Conservation (phyloP, 53 echinoderm and acorn worm species). For the Paelopatides confundens region DNA sequence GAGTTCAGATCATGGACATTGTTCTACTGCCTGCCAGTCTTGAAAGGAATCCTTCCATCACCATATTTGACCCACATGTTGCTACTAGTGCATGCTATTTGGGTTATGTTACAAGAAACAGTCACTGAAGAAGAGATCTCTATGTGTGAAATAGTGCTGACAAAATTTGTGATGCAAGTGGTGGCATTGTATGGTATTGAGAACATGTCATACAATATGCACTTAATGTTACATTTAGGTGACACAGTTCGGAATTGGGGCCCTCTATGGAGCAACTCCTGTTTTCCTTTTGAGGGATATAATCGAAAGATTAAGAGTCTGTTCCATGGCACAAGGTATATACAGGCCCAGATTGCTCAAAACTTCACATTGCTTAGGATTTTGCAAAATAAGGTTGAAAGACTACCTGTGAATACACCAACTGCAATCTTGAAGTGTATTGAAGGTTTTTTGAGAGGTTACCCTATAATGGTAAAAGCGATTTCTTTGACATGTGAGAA, state of each 20-base stretch:
- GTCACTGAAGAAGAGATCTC: conserved; percentile 14
- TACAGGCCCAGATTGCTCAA: conserved; percentile 45
- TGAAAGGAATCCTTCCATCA: conserved; percentile 33
- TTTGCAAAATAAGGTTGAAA: neutral
- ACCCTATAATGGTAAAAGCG: conserved; percentile 25
- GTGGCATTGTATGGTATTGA: conserved; percentile 19
- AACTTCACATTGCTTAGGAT: conserved; percentile 16
- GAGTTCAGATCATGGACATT: conserved; percentile 56
- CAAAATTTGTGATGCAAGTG: conserved; percentile 56
- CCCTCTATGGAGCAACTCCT: conserved; percentile 49
- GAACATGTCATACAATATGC: conserved; percentile 57
- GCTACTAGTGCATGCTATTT: conserved; percentile 35
- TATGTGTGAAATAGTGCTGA: conserved; percentile 1
- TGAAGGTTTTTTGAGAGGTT: conserved; percentile 11
- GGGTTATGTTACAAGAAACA: conserved; percentile 27
- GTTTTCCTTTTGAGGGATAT: conserved; percentile 51
- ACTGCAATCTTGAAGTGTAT: neutral
- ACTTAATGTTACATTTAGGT: conserved; percentile 56
- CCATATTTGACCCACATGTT: conserved; percentile 45
- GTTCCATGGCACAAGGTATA: conserved; percentile 55
- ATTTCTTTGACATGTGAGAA: neutral
- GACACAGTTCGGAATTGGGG: conserved; percentile 50
- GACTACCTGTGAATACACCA: neutral
- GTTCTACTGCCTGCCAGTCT: conserved; percentile 49
- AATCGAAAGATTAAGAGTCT: conserved; percentile 52